A percentile compares a stretch with the other conserved stretches of the same genome.
These are phyloP conservation scores for Pogonognathellus flavescens DNA, from an alignment of 1,140 invertebrate species.

Conservation along the genomic window DNA sequence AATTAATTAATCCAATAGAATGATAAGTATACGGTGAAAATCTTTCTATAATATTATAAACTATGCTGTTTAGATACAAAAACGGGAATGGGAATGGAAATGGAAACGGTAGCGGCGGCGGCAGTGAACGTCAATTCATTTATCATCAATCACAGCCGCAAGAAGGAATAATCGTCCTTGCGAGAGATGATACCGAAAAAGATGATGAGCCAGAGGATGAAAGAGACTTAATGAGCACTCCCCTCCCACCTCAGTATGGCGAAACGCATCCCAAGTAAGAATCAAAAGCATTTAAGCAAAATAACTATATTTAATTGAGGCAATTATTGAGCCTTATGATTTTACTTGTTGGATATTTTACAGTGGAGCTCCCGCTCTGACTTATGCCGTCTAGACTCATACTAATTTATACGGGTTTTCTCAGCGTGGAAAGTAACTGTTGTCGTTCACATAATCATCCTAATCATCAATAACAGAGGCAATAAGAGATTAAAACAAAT, in stretches of 20 bases:
- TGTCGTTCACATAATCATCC: no score
- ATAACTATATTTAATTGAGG: neutral
- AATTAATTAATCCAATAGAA: no score
- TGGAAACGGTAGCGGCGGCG: neutral
- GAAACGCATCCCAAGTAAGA: conserved; percentile 66
- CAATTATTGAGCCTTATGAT: neutral
- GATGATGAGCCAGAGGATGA: conserved; percentile 51
- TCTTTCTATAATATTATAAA: no score
- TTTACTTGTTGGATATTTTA: conserved; percentile 17
- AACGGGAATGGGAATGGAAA: conserved; percentile 8
- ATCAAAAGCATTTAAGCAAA: neutral
- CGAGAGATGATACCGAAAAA: conserved; percentile 26
- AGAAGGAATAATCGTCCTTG: conserved; percentile 44
- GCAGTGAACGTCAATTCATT: neutral
- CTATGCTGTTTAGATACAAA: conserved; percentile 51
- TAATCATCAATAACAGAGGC: neutral
- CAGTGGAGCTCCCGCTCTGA: conserved; percentile 66
- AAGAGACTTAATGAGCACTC: conserved; percentile 56
- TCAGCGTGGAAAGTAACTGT: no score
- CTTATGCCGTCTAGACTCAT: conserved; percentile 63
- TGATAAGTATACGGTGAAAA: no score
- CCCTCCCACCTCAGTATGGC: conserved; percentile 64
- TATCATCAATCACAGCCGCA: conserved; percentile 4
- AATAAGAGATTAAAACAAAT: neutral
- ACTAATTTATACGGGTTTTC: no score